Evolutionary conservation across 1,140 invertebrate genomes (phyloP).

Genomic region (Harpegnathos saltator): DNA sequence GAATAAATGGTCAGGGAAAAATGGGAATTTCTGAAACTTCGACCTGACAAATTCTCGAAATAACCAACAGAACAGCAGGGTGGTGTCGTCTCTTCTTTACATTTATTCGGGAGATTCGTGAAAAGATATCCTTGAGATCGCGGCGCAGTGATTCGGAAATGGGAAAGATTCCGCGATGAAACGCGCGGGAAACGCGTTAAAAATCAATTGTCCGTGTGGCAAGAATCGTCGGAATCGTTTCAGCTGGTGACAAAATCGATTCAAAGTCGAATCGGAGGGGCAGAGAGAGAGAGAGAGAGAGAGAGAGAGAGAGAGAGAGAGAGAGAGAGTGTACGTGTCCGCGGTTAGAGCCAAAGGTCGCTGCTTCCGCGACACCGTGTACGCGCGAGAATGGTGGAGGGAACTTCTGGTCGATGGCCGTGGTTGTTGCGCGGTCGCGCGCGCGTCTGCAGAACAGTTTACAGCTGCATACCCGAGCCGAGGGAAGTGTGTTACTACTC

Average conservation of each 20-base stretch:
- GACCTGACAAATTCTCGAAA: no score
- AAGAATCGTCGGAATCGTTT: neutral
- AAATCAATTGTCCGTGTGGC: neutral
- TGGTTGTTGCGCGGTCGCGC: conserved; percentile 61
- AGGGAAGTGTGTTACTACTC: conserved; percentile 73
- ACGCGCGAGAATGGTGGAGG: conserved; percentile 48
- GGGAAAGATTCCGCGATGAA: no score
- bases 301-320: no score
- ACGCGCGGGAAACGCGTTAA: neutral
- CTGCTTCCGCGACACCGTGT: conserved; percentile 31
- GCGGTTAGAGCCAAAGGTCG: neutral
- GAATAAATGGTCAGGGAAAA: neutral
- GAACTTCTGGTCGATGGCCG: conserved; percentile 70
- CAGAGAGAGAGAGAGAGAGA: no score
- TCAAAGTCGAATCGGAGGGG: neutral
- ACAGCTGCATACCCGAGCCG: conserved; percentile 63
- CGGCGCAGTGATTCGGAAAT: no score
- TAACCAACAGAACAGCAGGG: no score
- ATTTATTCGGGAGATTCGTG: no score
- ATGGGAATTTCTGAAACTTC: neutral
- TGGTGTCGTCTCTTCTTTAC: no score
- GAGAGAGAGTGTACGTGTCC: no score
- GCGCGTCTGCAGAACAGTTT: conserved; percentile 66
- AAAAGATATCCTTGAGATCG: no score
- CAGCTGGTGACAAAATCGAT: no score